These are phyloP conservation scores for Eumacrocentrus americanus DNA, from an alignment of 2,888 invertebrate genomes.

Conservation along the genomic window DNA sequence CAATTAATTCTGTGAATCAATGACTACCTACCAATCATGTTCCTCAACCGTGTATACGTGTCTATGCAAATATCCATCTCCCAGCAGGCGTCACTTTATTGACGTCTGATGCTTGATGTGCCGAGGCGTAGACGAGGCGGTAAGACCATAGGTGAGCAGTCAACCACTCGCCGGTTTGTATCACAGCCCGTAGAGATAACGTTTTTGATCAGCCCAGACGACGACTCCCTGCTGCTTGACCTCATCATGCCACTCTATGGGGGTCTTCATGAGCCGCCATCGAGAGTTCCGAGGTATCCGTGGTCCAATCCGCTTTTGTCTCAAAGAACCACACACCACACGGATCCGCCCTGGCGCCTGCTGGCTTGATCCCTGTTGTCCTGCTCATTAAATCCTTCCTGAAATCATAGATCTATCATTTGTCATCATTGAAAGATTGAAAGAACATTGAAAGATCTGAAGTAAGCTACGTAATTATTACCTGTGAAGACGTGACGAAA, in stretches of 20 bases:
- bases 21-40: conserved; percentile 4
- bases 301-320: conserved; percentile 57
- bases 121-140: conserved; percentile 16
- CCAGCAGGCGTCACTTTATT: conserved; percentile 58
- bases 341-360: not conserved
- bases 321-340: conserved; percentile 28
- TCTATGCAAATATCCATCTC: conserved; percentile 55
- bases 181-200: conserved; percentile 49
- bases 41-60: conserved; percentile 45
- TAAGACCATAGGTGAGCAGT: conserved; percentile 17
- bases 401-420: conserved; percentile 10
- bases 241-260: conserved; percentile 59
- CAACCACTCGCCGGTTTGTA: conserved; percentile 44
- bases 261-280: conserved; percentile 57
- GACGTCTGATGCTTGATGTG: conserved; percentile 33
- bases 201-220: conserved; percentile 53
- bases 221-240: conserved; percentile 59
- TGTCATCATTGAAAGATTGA: too few species aligned
- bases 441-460: not conserved
- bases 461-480: not conserved
- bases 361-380: not conserved
- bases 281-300: conserved; percentile 35
- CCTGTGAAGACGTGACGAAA: not conserved
- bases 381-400: conserved; percentile 6
- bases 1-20: conserved; percentile 16